These are phyloP conservation scores for Lonchura striata DNA, from an alignment of 2,113 vertebrate genomes.

Conservation along the genomic window DNA sequence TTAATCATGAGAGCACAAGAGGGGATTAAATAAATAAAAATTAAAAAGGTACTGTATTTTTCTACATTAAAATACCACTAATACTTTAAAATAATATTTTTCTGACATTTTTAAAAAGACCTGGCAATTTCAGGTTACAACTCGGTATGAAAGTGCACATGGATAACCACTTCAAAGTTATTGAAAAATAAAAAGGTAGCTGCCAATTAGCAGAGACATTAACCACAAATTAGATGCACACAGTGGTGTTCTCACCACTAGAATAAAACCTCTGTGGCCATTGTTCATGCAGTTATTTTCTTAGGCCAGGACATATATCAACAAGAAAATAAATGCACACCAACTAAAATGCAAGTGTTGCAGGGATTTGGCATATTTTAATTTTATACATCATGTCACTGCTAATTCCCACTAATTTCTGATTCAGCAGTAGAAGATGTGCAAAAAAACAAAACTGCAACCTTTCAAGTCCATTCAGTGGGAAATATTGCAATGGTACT, in stretches of 20 bases:
- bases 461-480: background rate
- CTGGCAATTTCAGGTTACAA: background rate
- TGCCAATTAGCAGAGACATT: background rate
- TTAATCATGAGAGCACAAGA: background rate
- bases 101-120: background rate
- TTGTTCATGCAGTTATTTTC: background rate
- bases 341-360: background rate
- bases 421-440: background rate
- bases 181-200: background rate
- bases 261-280: background rate
- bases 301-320: background rate
- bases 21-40: background rate
- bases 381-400: background rate
- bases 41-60: background rate
- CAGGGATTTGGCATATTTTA: background rate
- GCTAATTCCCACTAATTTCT: background rate
- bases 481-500: background rate
- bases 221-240: background rate
- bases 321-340: background rate
- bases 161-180: background rate
- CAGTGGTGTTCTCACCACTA: background rate
- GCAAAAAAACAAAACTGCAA: background rate
- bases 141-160: background rate
- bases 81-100: background rate
- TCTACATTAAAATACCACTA: background rate